Conservation (phyloP, 2,888 invertebrate genomes). For the Tipula lateralis region DNA sequence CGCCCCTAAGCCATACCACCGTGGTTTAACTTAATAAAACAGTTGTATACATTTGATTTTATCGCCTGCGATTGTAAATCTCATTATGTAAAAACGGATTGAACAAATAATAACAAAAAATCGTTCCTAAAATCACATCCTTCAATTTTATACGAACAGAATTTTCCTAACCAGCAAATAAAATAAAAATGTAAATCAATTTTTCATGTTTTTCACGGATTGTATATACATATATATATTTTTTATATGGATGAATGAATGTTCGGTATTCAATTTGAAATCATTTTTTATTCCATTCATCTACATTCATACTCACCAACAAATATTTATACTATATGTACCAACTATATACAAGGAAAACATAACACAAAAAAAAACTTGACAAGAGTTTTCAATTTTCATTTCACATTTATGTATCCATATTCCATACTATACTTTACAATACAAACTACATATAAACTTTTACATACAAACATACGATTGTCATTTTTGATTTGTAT, state of each 20-base stretch:
- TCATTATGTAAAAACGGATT: neutral
- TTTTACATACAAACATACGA: neutral
- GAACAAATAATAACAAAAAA: neutral
- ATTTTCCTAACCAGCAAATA: neutral
- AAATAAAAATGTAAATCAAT: neutral
- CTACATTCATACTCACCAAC: neutral
- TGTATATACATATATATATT: neutral
- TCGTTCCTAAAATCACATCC: neutral
- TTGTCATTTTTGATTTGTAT: neutral
- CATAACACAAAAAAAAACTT: neutral
- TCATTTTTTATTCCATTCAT: neutral
- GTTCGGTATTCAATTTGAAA: neutral
- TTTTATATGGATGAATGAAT: neutral
- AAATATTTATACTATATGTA: too few species aligned
- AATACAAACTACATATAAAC: neutral
- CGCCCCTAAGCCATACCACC: too few species aligned
- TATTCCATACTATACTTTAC: too few species aligned
- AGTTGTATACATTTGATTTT: neutral
- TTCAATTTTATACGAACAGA: neutral
- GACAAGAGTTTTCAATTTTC: constrained; percentile 19
- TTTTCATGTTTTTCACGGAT: constrained; percentile 5
- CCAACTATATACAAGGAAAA: neutral
- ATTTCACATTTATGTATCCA: neutral
- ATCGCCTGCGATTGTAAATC: neutral
- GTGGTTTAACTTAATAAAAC: neutral